These are phyloP conservation scores for Acleris cristana DNA, from an alignment of 2,888 invertebrate genomes.

Conservation along the genomic window DNA sequence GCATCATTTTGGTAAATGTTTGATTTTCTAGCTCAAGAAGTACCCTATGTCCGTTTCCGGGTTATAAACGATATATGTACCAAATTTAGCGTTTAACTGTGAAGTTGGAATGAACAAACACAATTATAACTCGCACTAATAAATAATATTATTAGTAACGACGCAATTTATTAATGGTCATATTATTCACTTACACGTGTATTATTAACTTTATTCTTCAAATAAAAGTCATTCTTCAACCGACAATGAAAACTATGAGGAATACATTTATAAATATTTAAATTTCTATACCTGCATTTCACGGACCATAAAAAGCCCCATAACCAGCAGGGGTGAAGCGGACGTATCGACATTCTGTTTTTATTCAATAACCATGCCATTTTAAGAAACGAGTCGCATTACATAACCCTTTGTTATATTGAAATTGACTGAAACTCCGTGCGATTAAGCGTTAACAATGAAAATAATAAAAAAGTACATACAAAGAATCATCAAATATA, in stretches of 20 bases:
- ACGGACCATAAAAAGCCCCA: constrained; percentile 68
- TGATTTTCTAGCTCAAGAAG: too few species aligned
- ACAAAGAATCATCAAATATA: constrained; percentile 17
- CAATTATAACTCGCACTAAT: too few species aligned
- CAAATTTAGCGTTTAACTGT: too few species aligned
- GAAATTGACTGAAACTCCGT: constrained; percentile 65
- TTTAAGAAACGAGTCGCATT: constrained; percentile 61
- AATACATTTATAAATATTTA: constrained; percentile 45
- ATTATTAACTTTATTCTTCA: not conserved
- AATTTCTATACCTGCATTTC: constrained; percentile 67
- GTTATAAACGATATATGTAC: too few species aligned
- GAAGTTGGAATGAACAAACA: too few species aligned
- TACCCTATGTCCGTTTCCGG: too few species aligned
- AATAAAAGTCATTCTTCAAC: constrained; percentile 18
- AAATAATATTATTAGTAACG: too few species aligned
- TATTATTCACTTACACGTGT: too few species aligned
- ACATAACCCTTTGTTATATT: constrained; percentile 68
- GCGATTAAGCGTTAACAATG: constrained; percentile 46
- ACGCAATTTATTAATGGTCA: too few species aligned
- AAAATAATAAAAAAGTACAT: constrained; percentile 25
- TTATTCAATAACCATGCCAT: constrained; percentile 68
- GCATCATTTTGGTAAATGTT: too few species aligned
- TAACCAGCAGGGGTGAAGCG: constrained; percentile 60
- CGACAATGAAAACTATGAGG: constrained; percentile 38
- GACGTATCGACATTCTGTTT: constrained; percentile 65